Conservation (phyloP, 2,113 vertebrate species). For the Apistogramma diplotaenia region DNA sequence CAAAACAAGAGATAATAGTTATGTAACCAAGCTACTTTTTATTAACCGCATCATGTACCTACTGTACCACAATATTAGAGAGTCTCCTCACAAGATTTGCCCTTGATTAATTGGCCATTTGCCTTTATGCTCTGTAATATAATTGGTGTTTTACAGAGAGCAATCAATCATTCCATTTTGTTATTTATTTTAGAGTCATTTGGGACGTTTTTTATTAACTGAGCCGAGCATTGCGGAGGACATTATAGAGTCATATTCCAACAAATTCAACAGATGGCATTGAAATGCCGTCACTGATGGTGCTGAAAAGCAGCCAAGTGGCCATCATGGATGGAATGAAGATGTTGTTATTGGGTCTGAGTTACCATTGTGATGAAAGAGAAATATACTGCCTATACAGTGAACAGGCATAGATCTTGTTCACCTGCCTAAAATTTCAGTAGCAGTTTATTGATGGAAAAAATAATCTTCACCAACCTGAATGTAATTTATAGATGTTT, state of each 20-base stretch:
- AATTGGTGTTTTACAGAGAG: conserved; percentile 7
- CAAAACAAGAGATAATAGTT: neutral
- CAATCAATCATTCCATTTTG: conserved; percentile 42
- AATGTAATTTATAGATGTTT: neutral
- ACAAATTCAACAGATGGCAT: conserved; percentile 54
- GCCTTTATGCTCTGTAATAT: conserved; percentile 16
- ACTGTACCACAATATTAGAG: conserved; percentile 6
- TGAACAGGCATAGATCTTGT: neutral
- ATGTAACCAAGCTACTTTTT: neutral
- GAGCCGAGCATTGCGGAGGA: conserved; percentile 28
- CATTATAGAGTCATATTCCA: conserved; percentile 27
- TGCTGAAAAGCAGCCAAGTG: conserved; percentile 45
- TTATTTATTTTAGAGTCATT: conserved; percentile 24
- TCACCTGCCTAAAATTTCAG: neutral
- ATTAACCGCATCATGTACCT: neutral
- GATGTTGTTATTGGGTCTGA: conserved; percentile 17
- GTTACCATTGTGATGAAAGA: neutral
- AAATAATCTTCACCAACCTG: neutral
- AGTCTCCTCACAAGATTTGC: neutral
- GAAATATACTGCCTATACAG: neutral
- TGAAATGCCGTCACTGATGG: conserved; percentile 32
- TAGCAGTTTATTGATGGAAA: neutral
- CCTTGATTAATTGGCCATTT: conserved; percentile 42
- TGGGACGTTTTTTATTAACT: conserved; percentile 29
- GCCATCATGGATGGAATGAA: conserved; percentile 5